These are phyloP conservation scores for Coelogynopora nodosa DNA, from an alignment of 2,888 invertebrate species.

Conservation along the genomic window DNA sequence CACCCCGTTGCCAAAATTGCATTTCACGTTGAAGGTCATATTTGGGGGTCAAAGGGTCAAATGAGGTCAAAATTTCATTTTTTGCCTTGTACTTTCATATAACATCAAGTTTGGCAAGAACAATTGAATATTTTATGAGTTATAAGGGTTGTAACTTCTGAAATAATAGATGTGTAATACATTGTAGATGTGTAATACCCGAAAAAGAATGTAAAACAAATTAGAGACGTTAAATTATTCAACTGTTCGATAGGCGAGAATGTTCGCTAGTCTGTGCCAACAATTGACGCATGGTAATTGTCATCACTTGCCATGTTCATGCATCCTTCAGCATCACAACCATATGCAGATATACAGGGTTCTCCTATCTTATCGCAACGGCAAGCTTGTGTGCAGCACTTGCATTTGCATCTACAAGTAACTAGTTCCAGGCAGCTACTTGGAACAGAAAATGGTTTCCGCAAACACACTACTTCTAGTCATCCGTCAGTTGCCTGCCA, in stretches of 20 bases:
- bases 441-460: constrained; percentile 45
- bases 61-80: constrained; percentile 21
- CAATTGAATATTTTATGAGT: constrained; percentile 10
- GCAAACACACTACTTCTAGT: constrained; percentile 43
- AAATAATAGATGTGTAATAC: neutral
- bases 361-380: neutral
- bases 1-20: neutral
- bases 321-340: constrained; percentile 20
- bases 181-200: neutral
- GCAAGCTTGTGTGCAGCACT: constrained; percentile 40
- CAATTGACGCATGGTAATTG: neutral
- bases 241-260: too few relatives aligned
- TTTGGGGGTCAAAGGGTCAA: neutral
- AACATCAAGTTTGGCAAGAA: constrained; percentile 23
- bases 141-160: neutral
- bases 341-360: neutral
- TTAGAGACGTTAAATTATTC: too few relatives aligned
- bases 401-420: constrained; percentile 36
- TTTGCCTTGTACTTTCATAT: constrained; percentile 11
- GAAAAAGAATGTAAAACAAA: neutral
- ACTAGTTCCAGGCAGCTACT: constrained; percentile 40
- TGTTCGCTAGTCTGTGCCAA: neutral
- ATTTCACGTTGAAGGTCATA: constrained; percentile 5
- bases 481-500: constrained; percentile 1
- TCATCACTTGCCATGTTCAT: constrained; percentile 16